Evolutionary conservation across 2,888 invertebrate species (phyloP).

Genomic region (Nematopogon swammerdamellus): DNA sequence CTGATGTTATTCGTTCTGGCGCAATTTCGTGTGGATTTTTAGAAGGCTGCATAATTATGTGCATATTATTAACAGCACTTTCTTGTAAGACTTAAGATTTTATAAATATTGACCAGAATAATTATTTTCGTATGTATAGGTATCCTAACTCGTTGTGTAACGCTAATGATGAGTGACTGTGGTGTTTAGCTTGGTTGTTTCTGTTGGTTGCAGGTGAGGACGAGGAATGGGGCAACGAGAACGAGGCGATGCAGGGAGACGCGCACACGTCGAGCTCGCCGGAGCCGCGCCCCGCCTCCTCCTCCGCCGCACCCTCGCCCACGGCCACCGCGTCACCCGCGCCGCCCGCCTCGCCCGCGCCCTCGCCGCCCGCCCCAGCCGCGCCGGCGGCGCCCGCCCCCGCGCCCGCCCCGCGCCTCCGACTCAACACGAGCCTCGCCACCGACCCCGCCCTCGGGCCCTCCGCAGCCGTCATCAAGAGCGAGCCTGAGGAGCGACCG

Average conservation of each 20-base stretch:
- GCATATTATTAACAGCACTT: too few relatives aligned
- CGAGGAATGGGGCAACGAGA: conserved; percentile 64
- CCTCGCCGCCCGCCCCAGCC: conserved; percentile 47
- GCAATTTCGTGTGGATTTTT: too few relatives aligned
- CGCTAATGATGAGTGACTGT: too few relatives aligned
- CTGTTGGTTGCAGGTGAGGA: conserved; percentile 58
- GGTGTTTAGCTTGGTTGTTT: not conserved
- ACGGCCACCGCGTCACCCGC: conserved; percentile 24
- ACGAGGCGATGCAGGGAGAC: conserved; percentile 55
- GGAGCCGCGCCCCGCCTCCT: conserved; percentile 38
- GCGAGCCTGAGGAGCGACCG: conserved; percentile 33
- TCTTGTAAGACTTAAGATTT: too few relatives aligned
- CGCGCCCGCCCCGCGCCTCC: conserved; percentile 81
- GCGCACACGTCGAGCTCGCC: conserved; percentile 50
- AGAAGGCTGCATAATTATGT: too few relatives aligned
- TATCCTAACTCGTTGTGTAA: too few relatives aligned
- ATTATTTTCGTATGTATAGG: too few relatives aligned
- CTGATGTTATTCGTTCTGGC: too few relatives aligned
- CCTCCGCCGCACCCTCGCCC: conserved; percentile 28
- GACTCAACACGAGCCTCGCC: conserved; percentile 60
- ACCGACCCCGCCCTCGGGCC: conserved; percentile 40
- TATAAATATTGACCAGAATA: too few relatives aligned
- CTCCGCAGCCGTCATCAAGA: conserved; percentile 45
- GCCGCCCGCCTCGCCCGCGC: conserved; percentile 21
- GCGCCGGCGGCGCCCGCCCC: conserved; percentile 74